Conservation (phyloP, 2,113 vertebrate genomes). For the Anolis sagrei region DNA sequence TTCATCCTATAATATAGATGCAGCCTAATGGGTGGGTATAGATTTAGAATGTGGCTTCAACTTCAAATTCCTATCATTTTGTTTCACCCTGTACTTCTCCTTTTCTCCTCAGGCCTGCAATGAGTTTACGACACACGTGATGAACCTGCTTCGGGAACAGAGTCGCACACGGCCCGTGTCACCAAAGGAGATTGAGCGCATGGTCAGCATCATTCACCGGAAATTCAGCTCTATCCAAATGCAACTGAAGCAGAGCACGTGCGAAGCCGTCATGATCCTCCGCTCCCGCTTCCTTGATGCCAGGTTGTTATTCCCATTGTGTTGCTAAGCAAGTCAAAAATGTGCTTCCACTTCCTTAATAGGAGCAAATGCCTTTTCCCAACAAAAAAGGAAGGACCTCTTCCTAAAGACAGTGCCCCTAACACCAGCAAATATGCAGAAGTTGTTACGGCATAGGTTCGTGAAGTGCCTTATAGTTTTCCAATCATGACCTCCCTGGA, state of each 20-base stretch:
- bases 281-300: constrained; percentile 90
- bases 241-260: constrained; percentile 88
- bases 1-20: too few species aligned
- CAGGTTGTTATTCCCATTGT: constrained; percentile 69
- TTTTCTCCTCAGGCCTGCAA: constrained; percentile 74
- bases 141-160: constrained; percentile 71
- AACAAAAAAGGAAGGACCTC: background rate
- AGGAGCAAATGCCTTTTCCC: background rate
- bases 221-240: constrained; percentile 95
- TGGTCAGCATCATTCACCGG: constrained; percentile 92
- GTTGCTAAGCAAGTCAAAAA: background rate
- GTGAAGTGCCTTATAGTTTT: too few species aligned
- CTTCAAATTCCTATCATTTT: constrained; percentile 92
- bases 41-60: too few species aligned
- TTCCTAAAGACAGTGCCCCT: too few species aligned
- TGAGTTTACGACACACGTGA: constrained; percentile 82
- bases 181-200: constrained; percentile 91
- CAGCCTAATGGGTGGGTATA: too few species aligned
- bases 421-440: too few species aligned
- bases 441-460: too few species aligned
- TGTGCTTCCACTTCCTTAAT: background rate
- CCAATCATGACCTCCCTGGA: too few species aligned
- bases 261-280: constrained; percentile 93
- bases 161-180: constrained; percentile 89
- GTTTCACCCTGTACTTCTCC: constrained; percentile 64